Percentiles rank a stretch among this genome's conserved stretches.
phyloP scores from a whole-genome alignment of 2,888 invertebrate genomes.

The Dasysyrphus tricinctus region DNA sequence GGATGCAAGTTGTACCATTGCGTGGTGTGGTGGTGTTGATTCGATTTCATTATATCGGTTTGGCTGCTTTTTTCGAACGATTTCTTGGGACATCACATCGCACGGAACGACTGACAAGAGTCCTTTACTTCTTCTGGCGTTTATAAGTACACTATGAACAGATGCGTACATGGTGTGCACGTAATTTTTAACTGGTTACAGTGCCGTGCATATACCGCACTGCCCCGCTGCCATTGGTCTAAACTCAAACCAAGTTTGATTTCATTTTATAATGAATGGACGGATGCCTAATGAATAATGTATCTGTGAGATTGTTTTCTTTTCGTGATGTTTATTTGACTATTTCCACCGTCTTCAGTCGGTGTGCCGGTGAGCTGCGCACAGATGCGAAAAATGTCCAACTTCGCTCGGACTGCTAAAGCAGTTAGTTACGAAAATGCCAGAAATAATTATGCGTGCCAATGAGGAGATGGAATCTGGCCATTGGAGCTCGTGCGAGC shows the following conservation, averaged over 20 bases:
- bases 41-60: constrained; percentile 67
- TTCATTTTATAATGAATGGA: constrained; percentile 76
- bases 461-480: constrained; percentile 66
- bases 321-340: constrained; percentile 76
- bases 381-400: constrained; percentile 45
- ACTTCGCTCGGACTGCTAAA: constrained; percentile 31
- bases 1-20: constrained; percentile 49
- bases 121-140: constrained; percentile 10
- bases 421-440: constrained; percentile 65
- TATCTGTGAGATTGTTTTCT: constrained; percentile 75
- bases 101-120: neutral
- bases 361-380: neutral
- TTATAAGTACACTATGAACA: constrained; percentile 44
- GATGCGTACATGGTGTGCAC: constrained; percentile 56
- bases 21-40: constrained; percentile 60
- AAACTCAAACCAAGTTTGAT: constrained; percentile 42
- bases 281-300: constrained; percentile 76
- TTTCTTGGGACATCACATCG: constrained; percentile 21
- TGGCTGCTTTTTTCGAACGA: constrained; percentile 27
- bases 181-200: constrained; percentile 54
- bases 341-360: constrained; percentile 48
- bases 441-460: constrained; percentile 68
- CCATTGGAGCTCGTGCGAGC: constrained; percentile 60
- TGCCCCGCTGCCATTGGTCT: neutral
- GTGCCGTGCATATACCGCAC: constrained; percentile 34